Percentiles rank a stretch among this genome's conserved stretches.
Evolutionary conservation across 2,113 vertebrate genomes (phyloP).

Genomic region (Oncorhynchus tshawytscha): DNA sequence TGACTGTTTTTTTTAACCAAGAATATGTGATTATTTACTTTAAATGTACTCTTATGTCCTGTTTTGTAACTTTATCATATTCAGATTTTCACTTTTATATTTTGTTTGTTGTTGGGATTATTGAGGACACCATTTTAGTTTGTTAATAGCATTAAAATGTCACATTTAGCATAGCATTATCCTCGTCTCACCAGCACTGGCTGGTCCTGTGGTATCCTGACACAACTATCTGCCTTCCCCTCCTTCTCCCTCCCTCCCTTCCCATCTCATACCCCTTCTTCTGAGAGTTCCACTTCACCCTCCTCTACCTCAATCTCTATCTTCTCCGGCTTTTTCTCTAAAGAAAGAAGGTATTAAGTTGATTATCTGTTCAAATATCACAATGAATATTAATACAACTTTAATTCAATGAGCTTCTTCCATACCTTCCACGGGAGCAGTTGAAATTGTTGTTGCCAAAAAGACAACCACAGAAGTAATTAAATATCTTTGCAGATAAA

Average conservation of each 20-base stretch:
- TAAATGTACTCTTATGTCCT: neutral
- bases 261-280: constrained; percentile 68
- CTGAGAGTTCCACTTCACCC: constrained; percentile 69
- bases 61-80: neutral
- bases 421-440: constrained; percentile 71
- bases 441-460: constrained; percentile 40
- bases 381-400: neutral
- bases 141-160: too few species aligned
- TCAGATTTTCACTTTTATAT: neutral
- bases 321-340: constrained; percentile 72
- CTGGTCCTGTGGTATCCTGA: too few species aligned
- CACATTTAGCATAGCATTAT: too few species aligned
- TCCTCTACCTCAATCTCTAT: constrained; percentile 52
- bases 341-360: constrained; percentile 18
- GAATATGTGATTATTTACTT: neutral
- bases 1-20: neutral
- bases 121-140: neutral
- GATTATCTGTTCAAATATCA: neutral
- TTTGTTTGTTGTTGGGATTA: neutral
- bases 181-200: too few species aligned
- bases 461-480: constrained; percentile 54
- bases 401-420: neutral
- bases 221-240: too few species aligned
- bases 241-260: neutral
- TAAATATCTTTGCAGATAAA: constrained; percentile 56